phyloP scores from a whole-genome alignment of 2,113 vertebrate species.

The Cathartes aura region DNA sequence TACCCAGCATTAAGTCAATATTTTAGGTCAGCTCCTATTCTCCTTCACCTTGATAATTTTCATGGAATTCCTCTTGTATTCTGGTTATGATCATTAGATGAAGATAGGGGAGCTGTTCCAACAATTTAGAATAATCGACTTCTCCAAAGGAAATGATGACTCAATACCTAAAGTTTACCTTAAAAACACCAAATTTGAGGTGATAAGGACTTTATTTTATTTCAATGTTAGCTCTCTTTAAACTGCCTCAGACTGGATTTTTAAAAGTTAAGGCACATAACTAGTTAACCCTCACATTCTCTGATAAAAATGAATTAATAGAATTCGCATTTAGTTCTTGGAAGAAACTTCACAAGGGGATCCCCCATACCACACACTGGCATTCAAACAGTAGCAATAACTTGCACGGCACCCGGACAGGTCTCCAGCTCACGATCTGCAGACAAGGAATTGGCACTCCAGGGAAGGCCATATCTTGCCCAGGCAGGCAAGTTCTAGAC shows the following conservation, averaged over 20 bases:
- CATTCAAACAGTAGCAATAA: background rate
- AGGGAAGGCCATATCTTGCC: background rate
- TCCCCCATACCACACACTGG: background rate
- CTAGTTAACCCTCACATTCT: background rate
- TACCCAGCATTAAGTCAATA: background rate
- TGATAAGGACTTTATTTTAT: background rate
- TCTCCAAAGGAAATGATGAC: background rate
- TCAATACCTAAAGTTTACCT: background rate
- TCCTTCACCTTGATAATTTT: background rate
- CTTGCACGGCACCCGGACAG: rapidly evolving
- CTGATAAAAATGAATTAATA: background rate
- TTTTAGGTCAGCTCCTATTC: background rate
- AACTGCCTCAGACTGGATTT: background rate
- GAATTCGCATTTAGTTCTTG: background rate
- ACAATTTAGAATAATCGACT: background rate
- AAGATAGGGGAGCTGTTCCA: background rate
- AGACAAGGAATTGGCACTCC: background rate
- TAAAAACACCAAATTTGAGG: background rate
- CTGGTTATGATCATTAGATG: background rate
- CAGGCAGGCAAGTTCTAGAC: background rate
- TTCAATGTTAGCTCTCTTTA: background rate
- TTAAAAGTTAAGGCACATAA: background rate
- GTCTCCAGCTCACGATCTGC: background rate
- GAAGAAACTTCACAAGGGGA: background rate
- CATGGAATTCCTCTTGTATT: background rate